Evolutionary conservation across 2,888 invertebrate species (phyloP).

Genomic region (Chironomus riparius): DNA sequence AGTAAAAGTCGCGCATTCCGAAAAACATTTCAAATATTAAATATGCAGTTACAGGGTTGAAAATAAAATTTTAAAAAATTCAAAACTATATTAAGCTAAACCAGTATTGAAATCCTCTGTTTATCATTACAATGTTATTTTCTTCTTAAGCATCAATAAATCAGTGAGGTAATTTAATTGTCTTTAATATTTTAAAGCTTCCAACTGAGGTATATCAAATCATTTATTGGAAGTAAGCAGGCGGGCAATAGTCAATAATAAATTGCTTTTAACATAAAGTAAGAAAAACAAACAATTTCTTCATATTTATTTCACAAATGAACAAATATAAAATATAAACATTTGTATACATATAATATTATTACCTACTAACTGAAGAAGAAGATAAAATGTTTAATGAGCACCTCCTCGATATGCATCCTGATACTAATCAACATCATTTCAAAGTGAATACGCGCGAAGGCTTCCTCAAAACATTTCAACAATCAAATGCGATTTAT

Average conservation of each 20-base stretch:
- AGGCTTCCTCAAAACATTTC: not conserved
- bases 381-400: not conserved
- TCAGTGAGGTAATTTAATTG: conserved; percentile 20
- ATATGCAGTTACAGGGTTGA: too few relatives aligned
- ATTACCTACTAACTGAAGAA: too few relatives aligned
- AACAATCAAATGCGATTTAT: conserved; percentile 4
- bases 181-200: conserved; percentile 23
- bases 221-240: not conserved
- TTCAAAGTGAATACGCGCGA: not conserved
- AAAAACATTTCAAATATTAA: too few relatives aligned
- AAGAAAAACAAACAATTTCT: not conserved
- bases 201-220: conserved; percentile 17
- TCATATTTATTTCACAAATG: not conserved
- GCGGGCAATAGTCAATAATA: not conserved
- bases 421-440: not conserved
- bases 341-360: too few relatives aligned
- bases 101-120: not conserved
- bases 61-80: too few relatives aligned
- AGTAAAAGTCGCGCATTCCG: too few relatives aligned
- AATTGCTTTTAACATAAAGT: not conserved
- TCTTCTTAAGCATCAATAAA: conserved; percentile 5
- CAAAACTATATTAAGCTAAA: too few relatives aligned
- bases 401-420: not conserved
- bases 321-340: too few relatives aligned
- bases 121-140: not conserved